Evolutionary conservation across 1,140 invertebrate genomes (phyloP), one percentile per base, ranked within the genome.

Genomic region (Aphelinus atriplicis): DNA sequence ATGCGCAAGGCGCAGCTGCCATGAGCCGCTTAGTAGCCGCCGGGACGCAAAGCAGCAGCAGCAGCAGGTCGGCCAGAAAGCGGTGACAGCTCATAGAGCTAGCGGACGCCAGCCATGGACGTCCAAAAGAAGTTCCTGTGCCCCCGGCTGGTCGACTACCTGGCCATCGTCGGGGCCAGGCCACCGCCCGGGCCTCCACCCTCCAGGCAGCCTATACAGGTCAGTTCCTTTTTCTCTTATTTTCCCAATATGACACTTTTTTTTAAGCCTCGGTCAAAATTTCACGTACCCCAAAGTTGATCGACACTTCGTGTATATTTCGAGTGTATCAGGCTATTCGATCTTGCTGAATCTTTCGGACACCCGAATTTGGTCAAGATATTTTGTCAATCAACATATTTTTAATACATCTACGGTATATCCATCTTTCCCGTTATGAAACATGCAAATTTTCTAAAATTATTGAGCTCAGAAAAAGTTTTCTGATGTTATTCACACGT

Each of bases 161-260:
- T 99, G 84, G 95, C 97, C 76, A 96, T 99, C 78, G 97, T 99
- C 75, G 98, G 98, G 77, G 94, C 93, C 43, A 91, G 95, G 72
- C 91, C 93, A 74, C 91, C 91, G 69, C 89, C 90, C 94, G 26
- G 26, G 26, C 26, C 90, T 81, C 86, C 92, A 88, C 71, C 65
- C 4, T 48, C 75, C 10, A 57, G 71, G 9, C 91, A 92, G 77
- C 91, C 94, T 45, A 93, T 96, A 63, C 93, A 94, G 91, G 93
- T 94, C 87, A 88, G 66, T 26, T 72, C n/a, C n/a, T 73, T 51
- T 45, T 61, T 64, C 9, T 9, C 47, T 47, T 73, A 74, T 26
- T 62, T 58, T 63, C 26, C 26, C 26, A 26, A 26, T 26, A 26
- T 26, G 26, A 26, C 26, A 47, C 43, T 48, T 57, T 26, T 46